Evolutionary conservation across 2,113 vertebrate genomes (phyloP), one percentile per base, ranked within the genome.

Genomic region (Microcebus ravelobensis): DNA sequence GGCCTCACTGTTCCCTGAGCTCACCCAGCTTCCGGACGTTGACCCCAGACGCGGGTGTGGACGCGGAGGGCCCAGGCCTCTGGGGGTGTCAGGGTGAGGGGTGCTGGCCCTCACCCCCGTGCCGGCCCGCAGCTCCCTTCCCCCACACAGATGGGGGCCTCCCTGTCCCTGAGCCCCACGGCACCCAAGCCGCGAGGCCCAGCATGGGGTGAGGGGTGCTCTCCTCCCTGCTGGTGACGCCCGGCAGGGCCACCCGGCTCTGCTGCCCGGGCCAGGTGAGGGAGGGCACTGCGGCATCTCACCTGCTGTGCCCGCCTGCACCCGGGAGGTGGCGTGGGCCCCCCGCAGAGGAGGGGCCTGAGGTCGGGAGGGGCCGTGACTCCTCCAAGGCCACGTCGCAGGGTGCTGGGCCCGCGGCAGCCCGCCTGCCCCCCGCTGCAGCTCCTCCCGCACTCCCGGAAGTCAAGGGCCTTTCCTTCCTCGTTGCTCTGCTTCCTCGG

Each of bases 61-160:
- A 80, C n/a, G 39, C 39, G 71, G 67, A 55, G n/a, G 8, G 12
- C 1, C 4, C 23, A 11, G 18, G 45, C 68, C 67, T 42, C 55
- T 52, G 63, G 18, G 2, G 61, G n/a, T 73, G 59, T 77, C 13
- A 7, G 52, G 20, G n/a, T n/a, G n/a, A n/a, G n/a, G 27, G 59
- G 23, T 3, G 6, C 50, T 48, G 11, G 8, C 8, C 23, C 6
- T 18, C 15, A 14, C 65, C 10, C 15, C 2, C 0, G 11, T 8
- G 7, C 15, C 21, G 6, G 6, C 42, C 27, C 36, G 14, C 45
- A 8, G 12, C 36, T 55, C 65, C 50, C 52, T 81, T 36, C 39
- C 73, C 50, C n/a, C 10, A 2, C 2, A 18, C 10, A 70, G 57
- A 13, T 2, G 29, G 27, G n/a, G 18, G 52, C 61, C 67, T 25